Evolutionary conservation across 1,140 invertebrate species (phyloP).

Genomic region (Calephelis virginiensis): DNA sequence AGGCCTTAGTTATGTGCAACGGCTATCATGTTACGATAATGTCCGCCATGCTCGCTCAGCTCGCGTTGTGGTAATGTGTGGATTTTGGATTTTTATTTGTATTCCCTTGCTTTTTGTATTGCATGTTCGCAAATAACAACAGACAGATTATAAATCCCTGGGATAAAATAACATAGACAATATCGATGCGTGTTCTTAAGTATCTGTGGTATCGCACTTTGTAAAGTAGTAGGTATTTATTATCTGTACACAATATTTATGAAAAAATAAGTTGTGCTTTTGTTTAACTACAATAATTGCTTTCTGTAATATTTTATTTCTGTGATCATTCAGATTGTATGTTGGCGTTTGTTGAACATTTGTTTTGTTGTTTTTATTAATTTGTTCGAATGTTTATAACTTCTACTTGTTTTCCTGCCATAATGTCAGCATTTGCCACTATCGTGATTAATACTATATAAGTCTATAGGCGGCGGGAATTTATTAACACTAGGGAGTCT

Average conservation of each 20-base stretch:
- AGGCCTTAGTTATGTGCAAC: constrained; percentile 47
- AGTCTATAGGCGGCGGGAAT: too few relatives aligned
- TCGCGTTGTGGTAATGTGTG: constrained; percentile 35
- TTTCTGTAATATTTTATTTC: too few relatives aligned
- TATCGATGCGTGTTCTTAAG: constrained; percentile 12
- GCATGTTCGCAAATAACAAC: constrained; percentile 16
- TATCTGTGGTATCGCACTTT: constrained; percentile 14
- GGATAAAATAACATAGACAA: constrained; percentile 18
- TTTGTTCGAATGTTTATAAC: too few relatives aligned
- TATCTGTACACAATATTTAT: constrained; percentile 2
- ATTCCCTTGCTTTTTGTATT: constrained; percentile 22
- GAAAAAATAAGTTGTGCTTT: too few relatives aligned
- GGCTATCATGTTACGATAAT: constrained; percentile 53
- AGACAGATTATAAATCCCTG: constrained; percentile 17
- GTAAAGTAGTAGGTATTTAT: constrained; percentile 14
- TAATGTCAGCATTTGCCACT: too few relatives aligned
- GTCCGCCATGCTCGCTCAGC: constrained; percentile 38
- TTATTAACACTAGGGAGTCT: too few relatives aligned
- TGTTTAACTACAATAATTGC: too few relatives aligned
- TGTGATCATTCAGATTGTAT: too few relatives aligned
- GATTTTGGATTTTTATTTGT: constrained; percentile 48
- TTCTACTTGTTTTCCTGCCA: too few relatives aligned
- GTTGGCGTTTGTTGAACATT: too few relatives aligned
- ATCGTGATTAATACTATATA: too few relatives aligned
- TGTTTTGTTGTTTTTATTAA: too few relatives aligned